Evolutionary conservation across 2,888 invertebrate genomes (phyloP), one percentile per base, ranked within the genome.

Genomic region (Icerya purchasi): DNA sequence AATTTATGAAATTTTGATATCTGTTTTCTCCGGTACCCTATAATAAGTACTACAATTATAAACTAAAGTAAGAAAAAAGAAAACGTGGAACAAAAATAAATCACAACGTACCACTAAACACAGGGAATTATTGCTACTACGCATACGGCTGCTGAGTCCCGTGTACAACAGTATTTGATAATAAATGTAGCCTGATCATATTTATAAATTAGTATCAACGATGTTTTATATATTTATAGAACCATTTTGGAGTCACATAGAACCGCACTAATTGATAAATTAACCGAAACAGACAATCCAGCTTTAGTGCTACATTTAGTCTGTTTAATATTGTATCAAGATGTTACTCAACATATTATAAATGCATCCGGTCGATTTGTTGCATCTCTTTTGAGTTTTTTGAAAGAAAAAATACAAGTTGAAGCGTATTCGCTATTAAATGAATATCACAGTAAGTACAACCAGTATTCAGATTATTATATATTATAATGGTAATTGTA

Each of bases 321-420:
- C 0, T 79, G 80, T 0, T 74, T 89, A 62, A 77, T 90, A 52
- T 77, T 93, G 59, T 92, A 90, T 69, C 86, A 86, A 57, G 79
- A 81, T 10, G 76, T 82, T 2, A 87, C 86, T 1, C 86, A 88
- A 66, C 80, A 77, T 65, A 86, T 91, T 75, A 69, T 96, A 23
- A 90, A 94, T 72, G 91, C 91, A 18, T 93, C 94, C 23, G 97
- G 97, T 0, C 82, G 89, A 70, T 91, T 91, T 73, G 90, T 97
- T 14, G 83, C 90, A 0, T 76, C 81, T 20, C 78, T 96, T 65
- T 75, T 94, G 54, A 69, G 76, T 1, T 85, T 80, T 70, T 76
- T 96, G 57, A 81, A 83, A 64, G 74, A 77, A 22, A 79, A 81
- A 65, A 71, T 94, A 56, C 78, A 78, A 62, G 74, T 76, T 22